Conservation (phyloP, 1,140 invertebrate genomes). For the Lerema accius region DNA sequence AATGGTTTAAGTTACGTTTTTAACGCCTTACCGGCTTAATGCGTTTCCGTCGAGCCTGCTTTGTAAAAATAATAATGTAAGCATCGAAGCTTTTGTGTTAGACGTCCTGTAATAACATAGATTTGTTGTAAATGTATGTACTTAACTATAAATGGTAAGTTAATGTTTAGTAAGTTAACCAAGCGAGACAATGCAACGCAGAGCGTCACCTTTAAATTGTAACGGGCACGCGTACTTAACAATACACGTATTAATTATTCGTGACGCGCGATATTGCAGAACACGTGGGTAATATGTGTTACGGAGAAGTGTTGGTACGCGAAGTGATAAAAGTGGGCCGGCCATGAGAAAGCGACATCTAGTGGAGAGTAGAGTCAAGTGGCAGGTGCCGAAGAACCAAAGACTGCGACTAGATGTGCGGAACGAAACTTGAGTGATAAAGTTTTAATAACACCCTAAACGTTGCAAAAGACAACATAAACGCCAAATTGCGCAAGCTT, state of each 20-base stretch:
- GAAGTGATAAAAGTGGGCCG: conserved; percentile 75
- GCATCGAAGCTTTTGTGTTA: conserved; percentile 27
- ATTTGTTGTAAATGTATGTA: conserved; percentile 11
- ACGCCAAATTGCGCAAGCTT: conserved; percentile 80
- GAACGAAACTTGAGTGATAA: conserved; percentile 74
- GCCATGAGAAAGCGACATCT: conserved; percentile 77
- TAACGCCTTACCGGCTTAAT: background rate
- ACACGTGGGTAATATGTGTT: conserved; percentile 48
- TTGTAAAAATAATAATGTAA: conserved; percentile 18
- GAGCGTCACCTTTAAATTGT: conserved; percentile 53
- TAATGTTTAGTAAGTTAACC: conserved; percentile 21
- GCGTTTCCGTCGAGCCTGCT: conserved; percentile 13
- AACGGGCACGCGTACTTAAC: conserved; percentile 22
- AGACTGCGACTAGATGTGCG: conserved; percentile 76
- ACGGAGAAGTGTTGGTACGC: conserved; percentile 60
- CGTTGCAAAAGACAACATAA: conserved; percentile 40
- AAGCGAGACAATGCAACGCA: conserved; percentile 55
- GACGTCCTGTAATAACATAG: conserved; percentile 19
- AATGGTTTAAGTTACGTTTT: background rate
- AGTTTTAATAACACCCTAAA: conserved; percentile 41
- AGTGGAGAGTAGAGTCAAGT: conserved; percentile 62
- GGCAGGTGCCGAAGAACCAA: conserved; percentile 75
- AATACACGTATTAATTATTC: conserved; percentile 19
- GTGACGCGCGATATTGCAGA: conserved; percentile 40
- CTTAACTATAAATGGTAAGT: conserved; percentile 26